These are phyloP conservation scores for Hypanus sabinus DNA, from an alignment of 2,113 vertebrate species.

Conservation along the genomic window DNA sequence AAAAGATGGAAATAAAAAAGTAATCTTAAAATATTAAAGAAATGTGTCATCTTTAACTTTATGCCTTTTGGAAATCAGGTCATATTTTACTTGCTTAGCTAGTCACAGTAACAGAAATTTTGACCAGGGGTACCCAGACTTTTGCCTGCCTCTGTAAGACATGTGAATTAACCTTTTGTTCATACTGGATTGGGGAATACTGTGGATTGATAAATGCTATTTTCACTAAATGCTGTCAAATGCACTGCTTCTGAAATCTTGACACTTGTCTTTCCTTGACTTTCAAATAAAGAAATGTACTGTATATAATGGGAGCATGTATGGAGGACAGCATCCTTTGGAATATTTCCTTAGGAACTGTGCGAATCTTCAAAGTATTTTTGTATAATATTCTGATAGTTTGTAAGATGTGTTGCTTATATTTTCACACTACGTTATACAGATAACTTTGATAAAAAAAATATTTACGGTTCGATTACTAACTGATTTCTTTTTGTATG, in stretches of 20 bases:
- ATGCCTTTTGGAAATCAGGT: too few species aligned
- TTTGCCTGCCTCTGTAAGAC: too few species aligned
- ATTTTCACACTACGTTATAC: slow-evolving; percentile 34
- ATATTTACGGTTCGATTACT: slow-evolving; percentile 11
- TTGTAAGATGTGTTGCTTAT: slow-evolving; percentile 23
- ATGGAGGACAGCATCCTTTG: neutral
- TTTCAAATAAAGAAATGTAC: slow-evolving; percentile 9
- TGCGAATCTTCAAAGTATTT: slow-evolving; percentile 26
- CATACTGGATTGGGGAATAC: neutral
- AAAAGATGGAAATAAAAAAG: too few species aligned
- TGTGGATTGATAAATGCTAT: neutral
- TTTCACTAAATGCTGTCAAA: neutral
- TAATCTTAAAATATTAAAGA: too few species aligned
- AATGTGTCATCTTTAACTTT: too few species aligned
- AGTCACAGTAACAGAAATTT: too few species aligned
- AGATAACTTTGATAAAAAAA: slow-evolving; percentile 36
- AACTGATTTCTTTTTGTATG: slow-evolving; percentile 32
- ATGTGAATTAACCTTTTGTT: neutral
- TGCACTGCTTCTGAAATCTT: slow-evolving; percentile 29
- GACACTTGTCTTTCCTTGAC: neutral
- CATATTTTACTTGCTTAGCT: too few species aligned
- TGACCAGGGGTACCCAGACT: too few species aligned
- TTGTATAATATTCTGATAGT: slow-evolving; percentile 36
- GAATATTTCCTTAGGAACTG: neutral
- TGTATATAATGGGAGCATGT: slow-evolving; percentile 33